Evolutionary conservation across 2,888 invertebrate species (phyloP), one percentile per base, ranked within the genome.

Genomic region (Dichetophora obliterata): DNA sequence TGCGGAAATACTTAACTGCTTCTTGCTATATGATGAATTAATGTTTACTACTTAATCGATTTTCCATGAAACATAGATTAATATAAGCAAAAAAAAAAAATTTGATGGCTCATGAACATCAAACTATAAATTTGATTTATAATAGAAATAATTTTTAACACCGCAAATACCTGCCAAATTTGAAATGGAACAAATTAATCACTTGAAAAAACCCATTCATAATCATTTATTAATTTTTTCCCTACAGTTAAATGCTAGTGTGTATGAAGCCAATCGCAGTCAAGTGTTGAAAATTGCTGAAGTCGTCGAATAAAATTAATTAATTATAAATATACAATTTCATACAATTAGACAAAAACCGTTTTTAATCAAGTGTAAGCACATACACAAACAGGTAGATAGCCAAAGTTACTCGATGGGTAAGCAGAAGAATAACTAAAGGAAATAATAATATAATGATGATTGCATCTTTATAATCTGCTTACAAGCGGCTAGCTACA

Each of bases 381-480:
- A 16, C n/a, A 63, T 31, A 19, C 19, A 19, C 16, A 37, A 19
- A 66, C n/a, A 2, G 43, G 19, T 19, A 22, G 14, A 65, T 19
- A 16, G 34, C 34, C n/a, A 37, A 37, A 37, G 66, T n/a, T 34
- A 34, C 34, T 37, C 63, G 27, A 63, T 34, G 34, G 37, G 9
- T 68, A 31, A 4, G 48, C 16, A 50, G n/a, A 4, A 50, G 79
- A 80, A 79, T 83, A 80, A 80, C 84, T 80, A 73, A 59, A 75
- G 82, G 84, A 82, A 85, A 85, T 84, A 85, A 84, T 84, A 85
- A 84, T 85, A 84, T 85, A 85, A 84, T 85, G 85, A 85, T 85
- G 84, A 83, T 85, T 54, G 81, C 81, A 81, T 76, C 76, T 68
- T 54, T 43, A 72, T 43, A 59, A 50, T 19, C n/a, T n/a, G n/a